phyloP scores from a whole-genome alignment of 1,140 invertebrate genomes.

The Diachasmimorpha longicaudata region DNA sequence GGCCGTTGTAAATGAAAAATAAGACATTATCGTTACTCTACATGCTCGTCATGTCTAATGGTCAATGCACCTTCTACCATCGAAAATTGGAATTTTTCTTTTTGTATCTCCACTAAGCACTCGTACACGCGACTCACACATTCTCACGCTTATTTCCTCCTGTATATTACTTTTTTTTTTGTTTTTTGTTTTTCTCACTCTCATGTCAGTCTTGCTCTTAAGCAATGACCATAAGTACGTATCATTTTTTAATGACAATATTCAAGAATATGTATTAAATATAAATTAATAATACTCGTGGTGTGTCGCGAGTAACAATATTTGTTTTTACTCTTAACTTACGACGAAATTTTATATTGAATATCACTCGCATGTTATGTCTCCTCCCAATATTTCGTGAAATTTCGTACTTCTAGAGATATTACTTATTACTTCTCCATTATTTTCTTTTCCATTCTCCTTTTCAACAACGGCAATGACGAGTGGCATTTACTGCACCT shows the following conservation, averaged over 20 bases:
- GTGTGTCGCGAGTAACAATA: slow-evolving; percentile 16
- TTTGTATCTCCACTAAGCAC: background rate
- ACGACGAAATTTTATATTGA: slow-evolving; percentile 5
- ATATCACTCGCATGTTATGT: slow-evolving; percentile 23
- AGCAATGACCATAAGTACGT: slow-evolving; percentile 25
- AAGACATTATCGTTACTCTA: background rate
- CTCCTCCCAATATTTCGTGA: background rate
- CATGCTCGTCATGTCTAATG: background rate
- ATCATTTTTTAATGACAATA: slow-evolving; percentile 18
- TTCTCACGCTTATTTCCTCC: background rate
- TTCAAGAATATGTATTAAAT: slow-evolving; percentile 21
- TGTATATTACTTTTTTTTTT: slow-evolving; percentile 5
- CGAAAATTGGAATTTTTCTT: background rate
- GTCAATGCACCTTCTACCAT: background rate
- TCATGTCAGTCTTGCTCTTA: background rate
- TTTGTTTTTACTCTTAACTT: slow-evolving; percentile 11
- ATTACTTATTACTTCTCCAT: background rate
- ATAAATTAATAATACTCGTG: slow-evolving; percentile 29
- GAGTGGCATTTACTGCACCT: background rate
- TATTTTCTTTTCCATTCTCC: background rate
- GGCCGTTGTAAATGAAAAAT: background rate
- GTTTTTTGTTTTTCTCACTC: slow-evolving; percentile 18
- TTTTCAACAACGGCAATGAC: background rate
- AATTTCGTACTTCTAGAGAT: slow-evolving; percentile 10
- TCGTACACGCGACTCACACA: slow-evolving; percentile 11